Percentiles rank a stretch among this genome's conserved stretches.
Evolutionary conservation across 2,797 vertebrate species (phyloP).

Genomic region (Brachymystax lenok): DNA sequence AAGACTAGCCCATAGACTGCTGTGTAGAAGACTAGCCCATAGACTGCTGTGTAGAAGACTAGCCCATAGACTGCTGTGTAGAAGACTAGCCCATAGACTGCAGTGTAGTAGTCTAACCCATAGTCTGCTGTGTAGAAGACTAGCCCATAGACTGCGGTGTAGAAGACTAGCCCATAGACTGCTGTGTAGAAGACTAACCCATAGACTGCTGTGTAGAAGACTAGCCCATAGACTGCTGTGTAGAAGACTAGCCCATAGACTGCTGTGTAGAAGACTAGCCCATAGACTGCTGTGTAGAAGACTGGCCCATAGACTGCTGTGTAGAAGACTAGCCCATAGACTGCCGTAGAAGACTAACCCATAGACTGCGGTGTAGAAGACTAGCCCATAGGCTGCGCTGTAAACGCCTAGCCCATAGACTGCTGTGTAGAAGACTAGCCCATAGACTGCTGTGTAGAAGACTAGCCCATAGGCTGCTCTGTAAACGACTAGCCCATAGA

Average conservation of each 20-base stretch:
- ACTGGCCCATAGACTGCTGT: conserved; percentile 35
- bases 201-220: background rate
- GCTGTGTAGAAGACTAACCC: background rate
- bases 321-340: conserved; percentile 27
- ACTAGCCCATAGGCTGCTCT: no score
- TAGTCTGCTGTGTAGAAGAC: background rate
- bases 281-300: background rate
- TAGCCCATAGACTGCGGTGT: conserved; percentile 1
- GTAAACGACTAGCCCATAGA: no score
- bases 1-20: no score
- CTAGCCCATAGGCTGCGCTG: no score
- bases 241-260: conserved; percentile 27
- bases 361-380: no score
- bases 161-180: conserved; percentile 25
- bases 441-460: no score
- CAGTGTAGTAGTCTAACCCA: background rate
- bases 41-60: conserved; percentile 16
- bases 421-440: no score
- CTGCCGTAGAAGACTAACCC: background rate
- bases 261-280: background rate
- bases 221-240: conserved; percentile 14
- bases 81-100: background rate
- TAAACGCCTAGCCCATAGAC: no score
- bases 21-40: no score
- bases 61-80: conserved; percentile 29